Conservation (phyloP, 1,140 invertebrate species). For the Aphelenchoides fujianensis region DNA sequence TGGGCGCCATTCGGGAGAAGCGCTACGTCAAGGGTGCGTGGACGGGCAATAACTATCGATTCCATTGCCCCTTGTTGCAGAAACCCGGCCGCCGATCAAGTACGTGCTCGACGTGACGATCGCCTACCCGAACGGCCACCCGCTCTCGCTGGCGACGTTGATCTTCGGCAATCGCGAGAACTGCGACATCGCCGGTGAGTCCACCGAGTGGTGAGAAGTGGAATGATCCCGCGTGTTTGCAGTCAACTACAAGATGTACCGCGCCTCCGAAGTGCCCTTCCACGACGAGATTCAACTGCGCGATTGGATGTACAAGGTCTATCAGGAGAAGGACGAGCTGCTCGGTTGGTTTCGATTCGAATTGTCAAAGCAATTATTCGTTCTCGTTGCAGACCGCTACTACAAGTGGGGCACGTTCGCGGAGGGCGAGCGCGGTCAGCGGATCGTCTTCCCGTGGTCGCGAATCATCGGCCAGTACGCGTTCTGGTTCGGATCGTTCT, state of each 20-base stretch:
- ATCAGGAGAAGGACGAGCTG: constrained; percentile 64
- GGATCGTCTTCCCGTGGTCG: constrained; percentile 54
- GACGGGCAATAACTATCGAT: constrained; percentile 15
- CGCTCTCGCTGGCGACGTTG: constrained; percentile 60
- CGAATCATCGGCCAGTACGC: constrained; percentile 57
- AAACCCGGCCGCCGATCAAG: constrained; percentile 67
- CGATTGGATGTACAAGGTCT: constrained; percentile 64
- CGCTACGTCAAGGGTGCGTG: constrained; percentile 59
- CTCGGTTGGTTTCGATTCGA: constrained; percentile 55
- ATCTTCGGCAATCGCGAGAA: constrained; percentile 57
- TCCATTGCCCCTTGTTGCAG: constrained; percentile 41
- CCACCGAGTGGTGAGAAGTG: neutral
- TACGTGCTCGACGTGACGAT: constrained; percentile 88
- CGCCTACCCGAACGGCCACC: constrained; percentile 77
- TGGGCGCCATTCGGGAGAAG: constrained; percentile 60
- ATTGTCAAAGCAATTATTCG: constrained; percentile 8
- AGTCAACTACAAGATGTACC: constrained; percentile 59
- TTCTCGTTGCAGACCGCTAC: constrained; percentile 50
- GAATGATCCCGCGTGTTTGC: neutral
- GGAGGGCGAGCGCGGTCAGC: constrained; percentile 46
- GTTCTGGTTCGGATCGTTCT: constrained; percentile 55
- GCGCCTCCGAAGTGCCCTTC: constrained; percentile 59
- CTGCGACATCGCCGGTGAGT: constrained; percentile 54
- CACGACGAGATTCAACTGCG: constrained; percentile 59
- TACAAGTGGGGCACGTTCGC: constrained; percentile 53